These are phyloP conservation scores for Hydrolagus affinis DNA, from an alignment of 2,113 vertebrate species.

Conservation along the genomic window DNA sequence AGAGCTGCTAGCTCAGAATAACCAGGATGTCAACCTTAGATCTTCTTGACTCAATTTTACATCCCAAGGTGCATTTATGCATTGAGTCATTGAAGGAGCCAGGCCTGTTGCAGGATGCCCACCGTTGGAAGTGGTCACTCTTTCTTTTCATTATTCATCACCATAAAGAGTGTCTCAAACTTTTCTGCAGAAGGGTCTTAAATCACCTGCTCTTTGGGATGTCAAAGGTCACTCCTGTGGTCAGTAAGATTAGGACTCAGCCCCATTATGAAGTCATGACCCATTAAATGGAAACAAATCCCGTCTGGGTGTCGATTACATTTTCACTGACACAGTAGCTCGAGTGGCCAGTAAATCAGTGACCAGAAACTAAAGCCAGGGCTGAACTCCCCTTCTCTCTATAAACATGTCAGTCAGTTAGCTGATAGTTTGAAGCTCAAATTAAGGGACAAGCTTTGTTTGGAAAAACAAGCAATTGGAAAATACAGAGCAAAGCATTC, in stretches of 20 bases:
- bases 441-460: not conserved
- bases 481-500: not conserved
- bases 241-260: conserved; percentile 2
- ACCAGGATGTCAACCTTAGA: not conserved
- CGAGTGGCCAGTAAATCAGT: not conserved
- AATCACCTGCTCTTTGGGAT: conserved; percentile 17
- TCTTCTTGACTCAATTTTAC: not conserved
- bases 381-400: not conserved
- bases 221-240: conserved; percentile 7
- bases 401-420: not conserved
- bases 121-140: not conserved
- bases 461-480: not conserved
- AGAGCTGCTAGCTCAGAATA: not conserved
- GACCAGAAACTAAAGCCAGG: not conserved
- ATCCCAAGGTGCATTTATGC: not conserved
- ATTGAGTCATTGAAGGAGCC: not conserved
- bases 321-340: not conserved
- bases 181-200: not conserved
- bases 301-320: not conserved
- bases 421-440: not conserved
- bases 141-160: not conserved
- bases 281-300: conserved; percentile 17
- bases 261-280: not conserved
- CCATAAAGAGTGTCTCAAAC: not conserved
- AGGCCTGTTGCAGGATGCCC: no score